Evolutionary conservation across 2,797 vertebrate species (phyloP).

Genomic region (Thamnophis elegans): DNA sequence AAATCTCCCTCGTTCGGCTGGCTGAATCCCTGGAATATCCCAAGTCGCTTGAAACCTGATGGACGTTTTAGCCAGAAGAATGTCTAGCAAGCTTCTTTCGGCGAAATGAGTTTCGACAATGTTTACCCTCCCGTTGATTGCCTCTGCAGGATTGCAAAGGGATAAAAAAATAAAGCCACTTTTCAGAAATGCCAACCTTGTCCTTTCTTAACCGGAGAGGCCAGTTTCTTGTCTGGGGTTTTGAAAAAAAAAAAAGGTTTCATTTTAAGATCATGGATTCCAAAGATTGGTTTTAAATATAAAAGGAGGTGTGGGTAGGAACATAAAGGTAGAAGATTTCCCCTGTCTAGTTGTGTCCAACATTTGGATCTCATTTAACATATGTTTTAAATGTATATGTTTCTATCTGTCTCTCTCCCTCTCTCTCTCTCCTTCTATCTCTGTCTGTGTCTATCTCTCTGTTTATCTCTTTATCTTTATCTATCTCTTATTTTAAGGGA

Average conservation of each 20-base stretch:
- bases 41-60: background rate
- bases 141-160: background rate
- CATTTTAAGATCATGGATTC: background rate
- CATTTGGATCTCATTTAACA: too few species aligned
- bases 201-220: background rate
- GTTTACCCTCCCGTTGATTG: accelerated
- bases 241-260: background rate
- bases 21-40: background rate
- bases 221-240: background rate
- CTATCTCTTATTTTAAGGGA: too few species aligned
- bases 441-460: too few species aligned
- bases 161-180: background rate
- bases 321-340: too few species aligned
- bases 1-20: background rate
- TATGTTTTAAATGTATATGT: too few species aligned
- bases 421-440: too few species aligned
- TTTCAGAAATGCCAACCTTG: background rate
- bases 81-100: background rate
- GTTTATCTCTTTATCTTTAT: too few species aligned
- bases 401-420: too few species aligned
- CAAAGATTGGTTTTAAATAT: background rate
- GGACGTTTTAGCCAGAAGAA: background rate
- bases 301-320: background rate
- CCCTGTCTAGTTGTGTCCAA: too few species aligned
- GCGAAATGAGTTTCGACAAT: background rate